phyloP scores from a whole-genome alignment of 2,888 invertebrate species.

The Gnatocerus cornutus region DNA sequence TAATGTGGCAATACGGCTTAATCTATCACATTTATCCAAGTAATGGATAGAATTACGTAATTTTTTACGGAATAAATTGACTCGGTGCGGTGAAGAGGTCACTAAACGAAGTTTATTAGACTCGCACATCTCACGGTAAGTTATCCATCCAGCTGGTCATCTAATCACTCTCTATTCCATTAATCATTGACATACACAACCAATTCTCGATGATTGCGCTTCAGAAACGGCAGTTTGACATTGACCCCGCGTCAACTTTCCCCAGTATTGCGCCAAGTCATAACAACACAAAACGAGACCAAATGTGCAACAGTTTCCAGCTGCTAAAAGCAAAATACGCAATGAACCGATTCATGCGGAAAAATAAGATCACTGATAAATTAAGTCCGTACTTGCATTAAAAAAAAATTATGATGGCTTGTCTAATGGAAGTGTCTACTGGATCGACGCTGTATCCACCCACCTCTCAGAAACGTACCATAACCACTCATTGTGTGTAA shows the following conservation, averaged over 20 bases:
- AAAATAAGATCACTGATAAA: constrained; percentile 38
- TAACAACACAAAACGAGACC: constrained; percentile 45
- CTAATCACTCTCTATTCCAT: constrained; percentile 40
- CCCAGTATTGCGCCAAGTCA: constrained; percentile 47
- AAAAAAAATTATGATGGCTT: constrained; percentile 19
- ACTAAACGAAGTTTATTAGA: constrained; percentile 32
- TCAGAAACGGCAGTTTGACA: constrained; percentile 53
- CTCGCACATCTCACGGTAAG: constrained; percentile 27
- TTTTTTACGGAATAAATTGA: constrained; percentile 43
- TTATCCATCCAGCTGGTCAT: constrained; percentile 24
- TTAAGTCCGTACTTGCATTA: not conserved
- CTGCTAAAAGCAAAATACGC: constrained; percentile 41
- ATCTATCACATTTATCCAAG: constrained; percentile 15
- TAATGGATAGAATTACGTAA: constrained; percentile 24
- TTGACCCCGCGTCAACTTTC: constrained; percentile 57
- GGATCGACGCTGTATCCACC: constrained; percentile 47
- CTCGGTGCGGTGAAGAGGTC: constrained; percentile 26
- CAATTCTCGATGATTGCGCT: constrained; percentile 37
- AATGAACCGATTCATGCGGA: constrained; percentile 39
- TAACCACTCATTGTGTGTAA: constrained; percentile 69
- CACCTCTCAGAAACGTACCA: constrained; percentile 53
- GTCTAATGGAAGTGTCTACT: constrained; percentile 44
- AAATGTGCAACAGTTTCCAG: constrained; percentile 46
- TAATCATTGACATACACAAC: constrained; percentile 36
- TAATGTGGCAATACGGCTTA: constrained; percentile 24